Percentiles rank a stretch among this genome's conserved stretches.
Conservation (phyloP, 2,797 vertebrate genomes). For the Gymnopithys bicolor region DNA sequence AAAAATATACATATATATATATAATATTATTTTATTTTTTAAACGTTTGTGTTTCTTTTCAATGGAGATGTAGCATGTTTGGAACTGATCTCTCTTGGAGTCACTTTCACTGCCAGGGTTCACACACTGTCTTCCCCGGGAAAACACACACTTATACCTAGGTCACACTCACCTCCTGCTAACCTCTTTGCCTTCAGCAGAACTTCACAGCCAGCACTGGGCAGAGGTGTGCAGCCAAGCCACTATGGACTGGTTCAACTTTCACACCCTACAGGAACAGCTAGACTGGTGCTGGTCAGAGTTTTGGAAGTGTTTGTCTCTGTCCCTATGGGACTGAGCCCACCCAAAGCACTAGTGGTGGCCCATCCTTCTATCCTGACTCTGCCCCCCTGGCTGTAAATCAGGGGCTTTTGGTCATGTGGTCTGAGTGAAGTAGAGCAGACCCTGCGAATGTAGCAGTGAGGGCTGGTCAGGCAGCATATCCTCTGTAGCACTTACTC, state of each 20-base stretch:
- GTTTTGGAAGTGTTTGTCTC: neutral
- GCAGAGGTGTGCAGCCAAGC: neutral
- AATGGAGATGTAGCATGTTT: constrained; percentile 82
- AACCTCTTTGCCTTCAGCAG: neutral
- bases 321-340: neutral
- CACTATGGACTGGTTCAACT: neutral
- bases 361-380: neutral
- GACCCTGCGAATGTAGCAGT: neutral
- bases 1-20: constrained; percentile 79
- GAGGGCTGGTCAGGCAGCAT: neutral
- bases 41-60: constrained; percentile 76
- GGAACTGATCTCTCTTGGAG: constrained; percentile 68
- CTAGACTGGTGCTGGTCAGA: neutral
- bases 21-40: constrained; percentile 80
- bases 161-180: neutral
- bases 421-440: neutral
- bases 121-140: constrained; percentile 77
- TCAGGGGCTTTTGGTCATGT: rapidly evolving
- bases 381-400: neutral
- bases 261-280: neutral
- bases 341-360: neutral
- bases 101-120: constrained; percentile 75
- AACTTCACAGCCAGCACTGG: neutral
- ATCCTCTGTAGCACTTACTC: neutral
- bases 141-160: constrained; percentile 68